Evolutionary conservation across 1,140 invertebrate species (phyloP).

Genomic region (Anastatus disparis): DNA sequence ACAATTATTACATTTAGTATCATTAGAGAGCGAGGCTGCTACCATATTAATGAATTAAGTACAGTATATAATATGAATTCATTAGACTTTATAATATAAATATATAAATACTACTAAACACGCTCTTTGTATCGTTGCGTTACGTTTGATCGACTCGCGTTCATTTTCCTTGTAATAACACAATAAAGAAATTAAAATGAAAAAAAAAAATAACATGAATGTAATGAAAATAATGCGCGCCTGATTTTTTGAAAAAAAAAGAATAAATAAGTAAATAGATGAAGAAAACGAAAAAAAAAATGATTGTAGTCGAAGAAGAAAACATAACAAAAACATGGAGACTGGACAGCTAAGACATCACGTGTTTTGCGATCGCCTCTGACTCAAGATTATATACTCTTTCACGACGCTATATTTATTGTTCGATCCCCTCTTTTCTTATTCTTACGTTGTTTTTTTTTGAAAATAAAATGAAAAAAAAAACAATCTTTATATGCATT

Average conservation of each 20-base stretch:
- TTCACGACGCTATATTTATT: constrained; percentile 47
- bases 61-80: constrained; percentile 49
- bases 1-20: constrained; percentile 52
- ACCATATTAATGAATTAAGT: constrained; percentile 53
- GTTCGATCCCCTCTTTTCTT: constrained; percentile 47
- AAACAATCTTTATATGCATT: constrained; percentile 49
- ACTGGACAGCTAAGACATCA: constrained; percentile 38
- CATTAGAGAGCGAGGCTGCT: constrained; percentile 53
- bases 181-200: neutral
- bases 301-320: constrained; percentile 8
- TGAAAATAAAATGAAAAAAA: constrained; percentile 26
- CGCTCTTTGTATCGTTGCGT: constrained; percentile 38
- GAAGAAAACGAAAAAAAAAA: constrained; percentile 8
- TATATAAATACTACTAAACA: constrained; percentile 41
- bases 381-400: constrained; percentile 39
- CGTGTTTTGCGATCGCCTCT: constrained; percentile 41
- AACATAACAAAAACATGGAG: constrained; percentile 14
- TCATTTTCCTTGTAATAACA: constrained; percentile 36
- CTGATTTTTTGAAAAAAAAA: constrained; percentile 23
- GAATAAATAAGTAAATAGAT: neutral
- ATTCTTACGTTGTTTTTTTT: constrained; percentile 54
- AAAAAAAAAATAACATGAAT: neutral
- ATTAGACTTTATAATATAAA: constrained; percentile 45
- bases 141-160: constrained; percentile 37
- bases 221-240: constrained; percentile 27